These are phyloP conservation scores for Microctonus brassicae DNA, from an alignment of 2,888 invertebrate species.

Conservation along the genomic window DNA sequence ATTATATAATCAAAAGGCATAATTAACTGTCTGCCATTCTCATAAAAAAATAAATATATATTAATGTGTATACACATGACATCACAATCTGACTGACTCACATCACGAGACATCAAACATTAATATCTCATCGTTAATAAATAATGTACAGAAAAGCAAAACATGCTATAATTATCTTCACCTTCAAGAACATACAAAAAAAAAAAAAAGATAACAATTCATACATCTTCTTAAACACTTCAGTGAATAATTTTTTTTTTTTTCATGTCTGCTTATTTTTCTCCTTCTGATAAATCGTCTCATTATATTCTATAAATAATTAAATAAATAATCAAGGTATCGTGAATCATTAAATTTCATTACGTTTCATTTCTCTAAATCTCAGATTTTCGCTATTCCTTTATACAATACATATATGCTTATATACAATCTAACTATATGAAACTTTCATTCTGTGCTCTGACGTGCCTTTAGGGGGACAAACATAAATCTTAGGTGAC, in stretches of 20 bases:
- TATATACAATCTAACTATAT: neutral
- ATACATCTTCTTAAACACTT: neutral
- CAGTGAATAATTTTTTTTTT: neutral
- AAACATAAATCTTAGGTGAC: conserved; percentile 41
- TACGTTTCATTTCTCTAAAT: neutral
- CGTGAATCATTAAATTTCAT: neutral
- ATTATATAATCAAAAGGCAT: neutral
- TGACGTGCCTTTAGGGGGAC: conserved; percentile 32
- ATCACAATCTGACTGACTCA: neutral
- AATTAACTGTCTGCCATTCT: neutral
- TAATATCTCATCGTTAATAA: neutral
- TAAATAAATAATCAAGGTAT: neutral
- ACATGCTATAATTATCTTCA: neutral
- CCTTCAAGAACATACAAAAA: neutral
- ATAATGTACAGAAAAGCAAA: neutral
- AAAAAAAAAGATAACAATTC: neutral
- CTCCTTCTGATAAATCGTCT: neutral
- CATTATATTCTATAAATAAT: neutral
- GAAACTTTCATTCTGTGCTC: conserved; percentile 25
- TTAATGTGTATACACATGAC: neutral
- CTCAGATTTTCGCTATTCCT: neutral
- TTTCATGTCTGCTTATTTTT: neutral
- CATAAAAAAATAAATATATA: neutral
- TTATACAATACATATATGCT: too few relatives aligned
- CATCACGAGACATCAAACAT: neutral